phyloP scores from a whole-genome alignment of 2,888 invertebrate species.

The Periphyllus acericola region DNA sequence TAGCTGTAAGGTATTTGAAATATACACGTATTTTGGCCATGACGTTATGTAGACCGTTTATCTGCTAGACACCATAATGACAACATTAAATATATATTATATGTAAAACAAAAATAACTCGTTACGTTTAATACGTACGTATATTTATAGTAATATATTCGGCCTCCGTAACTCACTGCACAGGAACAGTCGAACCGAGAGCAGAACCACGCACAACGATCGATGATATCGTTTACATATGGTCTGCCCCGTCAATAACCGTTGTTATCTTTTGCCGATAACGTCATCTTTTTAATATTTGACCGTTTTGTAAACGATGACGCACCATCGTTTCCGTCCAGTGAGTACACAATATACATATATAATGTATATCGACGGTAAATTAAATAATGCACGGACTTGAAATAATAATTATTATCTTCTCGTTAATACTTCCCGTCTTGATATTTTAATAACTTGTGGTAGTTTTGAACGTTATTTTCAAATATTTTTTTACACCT shows the following conservation, averaged over 20 bases:
- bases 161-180: too few relatives aligned
- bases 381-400: not conserved
- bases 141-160: not conserved
- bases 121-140: not conserved
- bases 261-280: conserved; percentile 10
- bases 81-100: not conserved
- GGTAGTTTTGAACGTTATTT: too few relatives aligned
- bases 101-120: not conserved
- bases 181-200: not conserved
- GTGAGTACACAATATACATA: not conserved
- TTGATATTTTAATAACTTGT: too few relatives aligned
- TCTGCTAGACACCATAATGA: not conserved
- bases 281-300: conserved; percentile 15
- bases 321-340: conserved; percentile 7
- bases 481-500: too few relatives aligned
- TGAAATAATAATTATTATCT: too few relatives aligned
- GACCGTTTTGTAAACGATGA: conserved; percentile 2
- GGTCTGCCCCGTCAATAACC: not conserved
- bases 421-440: too few relatives aligned
- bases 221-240: not conserved
- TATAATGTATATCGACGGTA: not conserved
- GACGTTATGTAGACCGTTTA: not conserved
- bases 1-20: not conserved
- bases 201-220: not conserved
- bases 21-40: not conserved